phyloP scores from a whole-genome alignment of 2,797 vertebrate genomes.

The Mormyrus proboscirostris region DNA sequence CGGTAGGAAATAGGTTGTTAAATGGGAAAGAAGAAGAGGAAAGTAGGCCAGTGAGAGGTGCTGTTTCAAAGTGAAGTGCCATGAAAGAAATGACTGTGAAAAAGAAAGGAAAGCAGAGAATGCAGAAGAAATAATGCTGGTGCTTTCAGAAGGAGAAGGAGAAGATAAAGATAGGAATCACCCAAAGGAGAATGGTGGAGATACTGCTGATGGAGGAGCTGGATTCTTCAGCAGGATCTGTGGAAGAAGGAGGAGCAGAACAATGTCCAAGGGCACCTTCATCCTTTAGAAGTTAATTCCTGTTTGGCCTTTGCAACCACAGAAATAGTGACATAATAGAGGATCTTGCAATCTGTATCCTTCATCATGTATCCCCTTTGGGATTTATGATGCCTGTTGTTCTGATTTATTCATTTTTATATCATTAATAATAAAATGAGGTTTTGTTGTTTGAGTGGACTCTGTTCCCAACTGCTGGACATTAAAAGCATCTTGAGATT shows the following conservation, averaged over 20 bases:
- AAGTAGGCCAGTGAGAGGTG: neutral
- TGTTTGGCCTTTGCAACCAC: neutral
- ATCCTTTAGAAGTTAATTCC: neutral
- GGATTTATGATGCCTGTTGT: neutral
- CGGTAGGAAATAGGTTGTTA: neutral
- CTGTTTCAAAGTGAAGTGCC: neutral
- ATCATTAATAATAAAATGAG: neutral
- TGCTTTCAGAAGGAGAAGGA: conserved; percentile 66
- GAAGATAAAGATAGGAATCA: conserved; percentile 28
- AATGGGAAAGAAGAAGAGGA: neutral
- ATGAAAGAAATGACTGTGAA: neutral
- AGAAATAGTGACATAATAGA: neutral
- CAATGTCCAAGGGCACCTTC: neutral
- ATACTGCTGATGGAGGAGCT: neutral
- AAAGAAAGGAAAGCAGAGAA: neutral
- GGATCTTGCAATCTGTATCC: neutral
- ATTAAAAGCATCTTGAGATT: neutral
- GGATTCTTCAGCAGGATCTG: neutral
- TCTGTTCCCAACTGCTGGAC: neutral
- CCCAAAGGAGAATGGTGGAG: neutral
- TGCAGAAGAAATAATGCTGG: neutral
- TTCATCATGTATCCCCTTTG: neutral
- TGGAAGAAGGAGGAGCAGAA: neutral
- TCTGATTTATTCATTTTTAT: neutral
- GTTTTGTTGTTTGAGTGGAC: neutral